Evolutionary conservation across 2,797 vertebrate species (phyloP).

Genomic region (Podarcis lilfordi): DNA sequence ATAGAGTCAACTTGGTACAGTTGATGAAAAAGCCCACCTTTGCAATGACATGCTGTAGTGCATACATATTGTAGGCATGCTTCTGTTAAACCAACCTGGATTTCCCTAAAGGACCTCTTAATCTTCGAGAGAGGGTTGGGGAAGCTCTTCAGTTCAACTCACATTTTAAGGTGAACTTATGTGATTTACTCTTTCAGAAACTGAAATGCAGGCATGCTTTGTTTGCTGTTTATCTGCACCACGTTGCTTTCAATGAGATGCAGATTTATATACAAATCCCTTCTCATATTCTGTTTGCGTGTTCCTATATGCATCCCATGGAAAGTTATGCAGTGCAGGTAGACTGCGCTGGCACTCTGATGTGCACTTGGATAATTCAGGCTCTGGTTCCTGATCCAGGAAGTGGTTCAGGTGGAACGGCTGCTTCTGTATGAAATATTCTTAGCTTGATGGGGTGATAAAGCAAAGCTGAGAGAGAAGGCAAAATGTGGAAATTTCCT

Average conservation of each 20-base stretch:
- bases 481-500: background rate
- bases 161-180: too few species aligned
- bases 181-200: too few species aligned
- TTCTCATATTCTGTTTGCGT: background rate
- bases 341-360: background rate
- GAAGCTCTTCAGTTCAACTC: too few species aligned
- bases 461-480: background rate
- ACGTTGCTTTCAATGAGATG: background rate
- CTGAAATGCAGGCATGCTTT: too few species aligned
- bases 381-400: background rate
- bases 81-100: too few species aligned
- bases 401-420: background rate
- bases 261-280: background rate
- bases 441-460: background rate
- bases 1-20: background rate
- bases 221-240: background rate
- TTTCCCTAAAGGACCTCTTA: too few species aligned
- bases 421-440: background rate
- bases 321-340: background rate
- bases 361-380: background rate
- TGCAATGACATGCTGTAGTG: too few species aligned
- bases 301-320: background rate
- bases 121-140: too few species aligned
- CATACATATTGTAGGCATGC: too few species aligned
- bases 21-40: too few species aligned